Conservation (phyloP, 2,888 invertebrate species). For the Hyppa rectilinea region DNA sequence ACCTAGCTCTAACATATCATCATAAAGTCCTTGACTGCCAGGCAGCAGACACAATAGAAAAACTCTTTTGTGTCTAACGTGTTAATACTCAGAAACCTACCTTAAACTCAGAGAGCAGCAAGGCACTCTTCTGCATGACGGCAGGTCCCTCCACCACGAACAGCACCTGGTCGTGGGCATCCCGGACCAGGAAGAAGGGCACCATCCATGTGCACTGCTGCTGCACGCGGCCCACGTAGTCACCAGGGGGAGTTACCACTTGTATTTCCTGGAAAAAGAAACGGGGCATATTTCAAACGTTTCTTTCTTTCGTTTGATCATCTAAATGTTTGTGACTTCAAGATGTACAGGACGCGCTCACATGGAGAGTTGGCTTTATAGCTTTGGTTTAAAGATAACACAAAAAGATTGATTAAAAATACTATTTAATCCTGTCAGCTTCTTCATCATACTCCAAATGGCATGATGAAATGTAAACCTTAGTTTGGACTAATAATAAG, state of each 20-base stretch:
- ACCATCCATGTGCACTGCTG: constrained; percentile 93
- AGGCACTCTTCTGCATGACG: constrained; percentile 81
- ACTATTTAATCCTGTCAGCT: background rate
- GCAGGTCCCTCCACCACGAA: constrained; percentile 94
- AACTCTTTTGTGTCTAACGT: no score
- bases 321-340: background rate
- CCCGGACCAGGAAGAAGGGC: constrained; percentile 93
- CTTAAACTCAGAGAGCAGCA: constrained; percentile 84
- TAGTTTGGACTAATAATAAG: no score
- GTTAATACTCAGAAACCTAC: constrained; percentile 62
- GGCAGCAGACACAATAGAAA: no score
- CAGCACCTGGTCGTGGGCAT: constrained; percentile 91
- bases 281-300: background rate
- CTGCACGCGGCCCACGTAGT: constrained; percentile 93
- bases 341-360: background rate
- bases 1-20: background rate
- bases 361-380: background rate
- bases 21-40: no score
- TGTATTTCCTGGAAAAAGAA: constrained; percentile 89
- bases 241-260: constrained; percentile 93
- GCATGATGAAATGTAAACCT: background rate
- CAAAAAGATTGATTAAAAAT: no score
- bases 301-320: background rate
- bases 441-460: background rate
- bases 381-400: background rate